A percentile compares a stretch with the other conserved stretches of the same genome.
These are phyloP conservation scores for Monoplex corrugatus DNA, from an alignment of 2,888 invertebrate species.

Conservation along the genomic window DNA sequence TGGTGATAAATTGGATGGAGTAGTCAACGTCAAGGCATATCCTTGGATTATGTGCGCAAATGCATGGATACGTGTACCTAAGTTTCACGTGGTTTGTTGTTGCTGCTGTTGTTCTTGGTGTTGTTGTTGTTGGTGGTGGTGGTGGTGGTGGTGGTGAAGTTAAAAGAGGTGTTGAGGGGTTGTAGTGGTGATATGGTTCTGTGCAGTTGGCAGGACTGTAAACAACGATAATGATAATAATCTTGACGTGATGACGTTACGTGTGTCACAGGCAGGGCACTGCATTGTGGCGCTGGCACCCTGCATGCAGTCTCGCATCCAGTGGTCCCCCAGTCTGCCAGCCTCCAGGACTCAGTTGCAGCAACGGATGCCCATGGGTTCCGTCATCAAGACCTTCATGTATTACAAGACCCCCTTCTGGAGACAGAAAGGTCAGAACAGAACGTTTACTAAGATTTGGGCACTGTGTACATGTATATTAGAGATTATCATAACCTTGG, in stretches of 20 bases:
- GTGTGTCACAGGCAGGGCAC: conserved; percentile 65
- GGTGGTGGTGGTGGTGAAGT: neutral
- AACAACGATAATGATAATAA: too few relatives aligned
- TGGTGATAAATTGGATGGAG: too few relatives aligned
- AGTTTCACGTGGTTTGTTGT: too few relatives aligned
- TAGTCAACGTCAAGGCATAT: too few relatives aligned
- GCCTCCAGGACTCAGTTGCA: conserved; percentile 77
- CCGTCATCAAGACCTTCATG: conserved; percentile 81
- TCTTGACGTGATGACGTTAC: too few relatives aligned
- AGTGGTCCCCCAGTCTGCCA: conserved; percentile 79
- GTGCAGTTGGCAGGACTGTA: too few relatives aligned
- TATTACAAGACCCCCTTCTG: conserved; percentile 82
- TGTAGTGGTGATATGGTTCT: neutral
- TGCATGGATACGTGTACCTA: too few relatives aligned
- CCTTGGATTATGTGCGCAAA: too few relatives aligned
- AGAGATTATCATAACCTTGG: neutral
- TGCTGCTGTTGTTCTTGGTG: too few relatives aligned
- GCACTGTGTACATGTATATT: neutral
- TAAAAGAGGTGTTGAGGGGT: neutral
- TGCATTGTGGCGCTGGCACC: conserved; percentile 80
- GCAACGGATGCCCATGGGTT: conserved; percentile 81
- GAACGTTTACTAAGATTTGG: neutral
- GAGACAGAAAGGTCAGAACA: conserved; percentile 78
- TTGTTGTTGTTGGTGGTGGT: too few relatives aligned
- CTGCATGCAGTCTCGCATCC: conserved; percentile 77